A percentile compares a stretch with the other conserved stretches of the same genome.
These are phyloP conservation scores for Griposia aprilina DNA, from an alignment of 2,888 invertebrate species.

Conservation along the genomic window DNA sequence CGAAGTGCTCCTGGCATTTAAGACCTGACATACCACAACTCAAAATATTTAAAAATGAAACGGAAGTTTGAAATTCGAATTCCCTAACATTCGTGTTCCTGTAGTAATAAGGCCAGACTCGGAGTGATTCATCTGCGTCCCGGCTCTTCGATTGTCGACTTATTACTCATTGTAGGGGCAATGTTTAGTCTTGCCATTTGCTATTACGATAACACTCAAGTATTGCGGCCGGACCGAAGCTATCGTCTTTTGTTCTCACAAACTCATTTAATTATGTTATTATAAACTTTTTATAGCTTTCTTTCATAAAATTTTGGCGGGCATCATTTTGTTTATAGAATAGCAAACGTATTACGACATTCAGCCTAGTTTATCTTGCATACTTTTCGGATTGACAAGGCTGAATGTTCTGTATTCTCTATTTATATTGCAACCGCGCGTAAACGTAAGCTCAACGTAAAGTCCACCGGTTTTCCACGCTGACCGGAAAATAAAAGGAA, in stretches of 20 bases:
- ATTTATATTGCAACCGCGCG: conserved; percentile 48
- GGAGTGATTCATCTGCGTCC: conserved; percentile 65
- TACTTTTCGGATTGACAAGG: conserved; percentile 45
- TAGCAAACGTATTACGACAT: conserved; percentile 45
- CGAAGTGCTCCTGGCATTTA: conserved; percentile 10
- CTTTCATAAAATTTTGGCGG: conserved; percentile 60
- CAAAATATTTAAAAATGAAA: conserved; percentile 38
- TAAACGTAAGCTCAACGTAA: conserved; percentile 31
- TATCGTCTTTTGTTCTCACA: conserved; percentile 65
- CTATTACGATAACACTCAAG: conserved; percentile 62
- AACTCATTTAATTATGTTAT: conserved; percentile 53
- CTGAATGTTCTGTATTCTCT: conserved; percentile 29
- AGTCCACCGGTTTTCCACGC: conserved; percentile 35
- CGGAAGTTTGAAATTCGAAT: conserved; percentile 43
- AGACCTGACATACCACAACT: conserved; percentile 21
- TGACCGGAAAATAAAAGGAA: conserved; percentile 51
- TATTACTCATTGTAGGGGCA: conserved; percentile 69
- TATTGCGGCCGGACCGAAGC: conserved; percentile 42
- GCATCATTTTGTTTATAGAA: conserved; percentile 48
- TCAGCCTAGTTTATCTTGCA: conserved; percentile 51
- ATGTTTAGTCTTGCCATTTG: conserved; percentile 67
- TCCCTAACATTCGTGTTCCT: conserved; percentile 40
- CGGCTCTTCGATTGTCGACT: conserved; percentile 57
- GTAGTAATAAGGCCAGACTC: conserved; percentile 50
- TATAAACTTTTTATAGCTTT: conserved; percentile 47